Base-by-base conservation (phyloP, 1,140 invertebrate genomes). In the Paralvinella palmiformis region DNA sequence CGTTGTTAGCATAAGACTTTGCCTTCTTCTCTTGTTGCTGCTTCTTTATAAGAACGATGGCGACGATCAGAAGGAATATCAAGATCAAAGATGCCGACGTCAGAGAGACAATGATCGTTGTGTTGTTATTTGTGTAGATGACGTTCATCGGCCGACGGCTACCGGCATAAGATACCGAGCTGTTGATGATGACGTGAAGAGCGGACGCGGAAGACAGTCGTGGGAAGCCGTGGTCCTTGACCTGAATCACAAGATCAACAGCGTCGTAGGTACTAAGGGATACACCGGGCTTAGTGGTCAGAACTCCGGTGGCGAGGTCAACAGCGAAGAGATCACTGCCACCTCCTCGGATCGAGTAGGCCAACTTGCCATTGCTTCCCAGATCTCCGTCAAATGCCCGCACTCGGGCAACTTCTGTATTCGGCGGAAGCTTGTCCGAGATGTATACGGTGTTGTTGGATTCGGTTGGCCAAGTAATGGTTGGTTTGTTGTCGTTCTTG, bases 401-500 rank as follows among this genome's bases (percentile, higher is more conserved):
- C 10, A 41, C n/a, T 10, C n/a, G 37, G n/a, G 37, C 37, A 41
- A 41, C 37, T 10, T 13, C 10, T 13, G 10, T n/a, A 13, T n/a
- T n/a, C n/a, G 37, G n/a, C n/a, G 10, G 10, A 10, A 41, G 37
- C n/a, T 41, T 10, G n/a, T n/a, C n/a, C 37, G 37, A n/a, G n/a
- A 41, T n/a, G 10, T 41, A n/a, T 13, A 41, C 37, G 10, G 37
- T 41, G 37, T n/a, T 41, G n/a, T 41, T 41, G 10, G 10, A 13
- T 41, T 41, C 37, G 10, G 37, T 41, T 13, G 37, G 37, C 37
- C 37, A 41, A n/a, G 10, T n/a, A 13, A 41, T 10, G 10, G n/a
- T 41, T 41, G 37, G 37, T 10, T 41, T n/a, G 48, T 62, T 62
- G 24, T 62, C 60, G 33, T 62, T 62, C 17, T 52, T 27, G 35